Base-by-base conservation (phyloP, 2,888 invertebrate genomes). In the Physocephala rufipes region DNA sequence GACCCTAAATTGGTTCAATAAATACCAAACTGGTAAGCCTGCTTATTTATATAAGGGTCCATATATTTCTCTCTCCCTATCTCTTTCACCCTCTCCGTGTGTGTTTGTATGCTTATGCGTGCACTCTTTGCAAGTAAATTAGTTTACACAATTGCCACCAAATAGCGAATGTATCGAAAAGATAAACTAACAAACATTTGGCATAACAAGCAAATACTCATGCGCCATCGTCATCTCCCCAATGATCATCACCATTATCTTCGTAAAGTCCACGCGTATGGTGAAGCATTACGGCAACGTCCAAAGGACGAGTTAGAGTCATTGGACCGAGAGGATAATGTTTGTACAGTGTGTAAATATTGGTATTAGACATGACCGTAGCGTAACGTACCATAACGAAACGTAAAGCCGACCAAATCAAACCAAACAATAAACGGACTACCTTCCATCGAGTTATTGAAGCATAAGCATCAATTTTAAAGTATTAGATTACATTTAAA, bases 71-170 rank as follows among this genome's bases (percentile, higher is more conserved):
- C n/a, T n/a, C n/a, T n/a, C n/a, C n/a, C n/a, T n/a, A n/a, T n/a
- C n/a, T n/a, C n/a, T n/a, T n/a, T n/a, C n/a, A n/a, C 53, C 51
- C 28, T 7, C 43, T 61, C 51, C 70, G 68, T 69, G 61, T 59
- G 70, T 49, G 19, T 45, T 4, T 59, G 28, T 51, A 45, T 43
- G 24, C 19, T 47, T 53, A 55, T 21, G 62, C 53, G 64, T 58
- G 65, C 66, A 66, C 70, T 72, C 51, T 65, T 24, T 65, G 70
- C 36, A 61, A 68, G 83, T 80, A 84, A 85, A 84, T 85, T 83
- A 84, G 81, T 83, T 84, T 84, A 84, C 74, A 73, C 73, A 74
- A 51, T 71, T 59, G 71, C 74, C 73, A 71, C 53, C 67, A 73
- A 69, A 73, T 72, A 68, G 75, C 68, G 66, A 59, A 73, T 67